Evolutionary conservation across 1,140 invertebrate genomes (phyloP), one percentile per base, ranked within the genome.

Genomic region (Lepidotrigona ventralis): DNA sequence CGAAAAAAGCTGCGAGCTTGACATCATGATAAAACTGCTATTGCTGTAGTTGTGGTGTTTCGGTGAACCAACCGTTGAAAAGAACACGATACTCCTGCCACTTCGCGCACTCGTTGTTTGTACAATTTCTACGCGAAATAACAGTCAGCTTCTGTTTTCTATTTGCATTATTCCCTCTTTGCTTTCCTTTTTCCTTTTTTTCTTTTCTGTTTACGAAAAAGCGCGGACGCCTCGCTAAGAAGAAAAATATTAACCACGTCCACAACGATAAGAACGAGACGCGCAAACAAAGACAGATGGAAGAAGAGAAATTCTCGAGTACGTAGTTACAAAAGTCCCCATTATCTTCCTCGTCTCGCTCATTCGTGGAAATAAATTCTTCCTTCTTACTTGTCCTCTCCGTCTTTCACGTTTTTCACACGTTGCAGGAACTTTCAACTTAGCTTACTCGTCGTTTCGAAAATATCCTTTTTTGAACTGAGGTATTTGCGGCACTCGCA

Each of bases 301-400:
- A 75, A 83, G 60, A 51, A 53, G 79, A 82, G 39, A 46, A 77
- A 60, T 29, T 33, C 19, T 51, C 33, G 75, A 46, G 51, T 64
- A 19, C 60, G 72, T 23, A 33, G 58, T 56, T 85, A 39, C 75
- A 56, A 33, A 21, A 86, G 66, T 69, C 12, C 29, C 58, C 72
- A 66, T 77, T 64, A 79, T 79, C 80, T 70, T 29, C 23, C 51
- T 29, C 51, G 23, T 69, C 66, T 69, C 14, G 6, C 12, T 21
- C 19, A 12, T 70, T 70, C 51, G 51, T 70, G 8, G 74, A 86
- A 71, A 87, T 79, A 70, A 87, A 87, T 87, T 83, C 46, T 15
- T 21, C 26, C 53, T 83, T 86, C 58, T 83, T 73, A 58, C 39
- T 66, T 33, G 39, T 79, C 46, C 79, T 66, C 81, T 51, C 63